phyloP scores from a whole-genome alignment of 2,797 vertebrate genomes.

The Poeciliopsis gracilis region DNA sequence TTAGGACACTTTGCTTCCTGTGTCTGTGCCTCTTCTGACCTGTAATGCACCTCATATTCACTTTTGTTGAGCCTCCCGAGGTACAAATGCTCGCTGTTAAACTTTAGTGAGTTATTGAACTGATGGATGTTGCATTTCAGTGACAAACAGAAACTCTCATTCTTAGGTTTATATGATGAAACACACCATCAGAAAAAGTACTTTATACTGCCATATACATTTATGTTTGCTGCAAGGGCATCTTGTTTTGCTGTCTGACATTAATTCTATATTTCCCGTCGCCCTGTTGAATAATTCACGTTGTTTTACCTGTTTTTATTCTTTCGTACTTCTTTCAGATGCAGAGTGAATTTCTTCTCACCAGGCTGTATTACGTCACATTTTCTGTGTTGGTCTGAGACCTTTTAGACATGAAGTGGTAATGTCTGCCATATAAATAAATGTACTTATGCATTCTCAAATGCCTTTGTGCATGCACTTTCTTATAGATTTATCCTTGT shows the following conservation, averaged over 20 bases:
- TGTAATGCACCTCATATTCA: slow-evolving; percentile 56
- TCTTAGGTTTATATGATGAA: slow-evolving; percentile 37
- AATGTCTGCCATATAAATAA: slow-evolving; percentile 31
- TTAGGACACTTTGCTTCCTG: slow-evolving; percentile 67
- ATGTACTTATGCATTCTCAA: slow-evolving; percentile 18
- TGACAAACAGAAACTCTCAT: slow-evolving; percentile 51
- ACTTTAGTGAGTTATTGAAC: slow-evolving; percentile 64
- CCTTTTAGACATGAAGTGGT: slow-evolving; percentile 38
- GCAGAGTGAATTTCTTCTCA: slow-evolving; percentile 21
- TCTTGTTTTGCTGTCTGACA: slow-evolving; percentile 33
- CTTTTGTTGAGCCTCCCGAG: slow-evolving; percentile 64
- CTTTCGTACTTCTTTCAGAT: slow-evolving; percentile 16
- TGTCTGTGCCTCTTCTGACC: slow-evolving; percentile 64
- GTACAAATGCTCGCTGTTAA: slow-evolving; percentile 53
- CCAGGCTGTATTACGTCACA: slow-evolving; percentile 9
- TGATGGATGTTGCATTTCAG: slow-evolving; percentile 59
- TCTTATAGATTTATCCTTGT: slow-evolving; percentile 46
- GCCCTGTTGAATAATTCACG: slow-evolving; percentile 45
- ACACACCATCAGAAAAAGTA: slow-evolving; percentile 15
- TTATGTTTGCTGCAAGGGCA: slow-evolving; percentile 22
- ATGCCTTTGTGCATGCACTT: slow-evolving; percentile 25
- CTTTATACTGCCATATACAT: slow-evolving; percentile 10
- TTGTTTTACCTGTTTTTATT: slow-evolving; percentile 42
- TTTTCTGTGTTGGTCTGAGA: slow-evolving; percentile 20
- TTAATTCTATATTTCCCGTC: slow-evolving; percentile 43